Evolutionary conservation across 1,140 invertebrate species (phyloP).

Genomic region (Caenorhabditis latens): DNA sequence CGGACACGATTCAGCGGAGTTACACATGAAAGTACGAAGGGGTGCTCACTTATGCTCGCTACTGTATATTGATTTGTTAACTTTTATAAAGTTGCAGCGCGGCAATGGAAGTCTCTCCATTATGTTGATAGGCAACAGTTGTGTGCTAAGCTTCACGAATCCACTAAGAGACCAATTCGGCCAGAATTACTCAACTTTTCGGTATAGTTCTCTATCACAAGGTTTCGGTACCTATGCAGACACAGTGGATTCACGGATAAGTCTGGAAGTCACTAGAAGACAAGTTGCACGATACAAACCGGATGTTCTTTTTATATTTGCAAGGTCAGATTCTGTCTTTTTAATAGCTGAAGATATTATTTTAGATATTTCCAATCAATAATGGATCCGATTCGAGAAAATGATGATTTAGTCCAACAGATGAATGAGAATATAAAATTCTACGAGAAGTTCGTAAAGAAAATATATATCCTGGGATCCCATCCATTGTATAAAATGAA

Average conservation of each 20-base stretch:
- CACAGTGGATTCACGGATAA: too few species aligned
- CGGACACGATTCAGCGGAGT: too few species aligned
- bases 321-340: not conserved
- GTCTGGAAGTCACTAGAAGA: not conserved
- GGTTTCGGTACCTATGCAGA: not conserved
- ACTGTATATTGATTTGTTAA: not conserved
- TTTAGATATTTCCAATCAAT: not conserved
- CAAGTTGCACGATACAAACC: slow-evolving; percentile 10
- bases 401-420: not conserved
- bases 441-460: not conserved
- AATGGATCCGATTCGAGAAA: not conserved
- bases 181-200: not conserved
- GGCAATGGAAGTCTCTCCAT: slow-evolving; percentile 1
- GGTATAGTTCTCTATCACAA: not conserved
- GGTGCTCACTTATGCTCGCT: not conserved
- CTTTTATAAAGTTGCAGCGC: not conserved
- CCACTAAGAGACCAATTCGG: not conserved
- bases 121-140: slow-evolving; percentile 49
- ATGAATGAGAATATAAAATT: not conserved
- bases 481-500: not conserved
- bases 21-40: too few species aligned
- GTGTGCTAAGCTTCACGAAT: slow-evolving; percentile 2
- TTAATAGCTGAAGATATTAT: not conserved
- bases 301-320: slow-evolving; percentile 22
- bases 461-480: not conserved